Conservation (phyloP, 2,888 invertebrate species). For the Empis stercorea region DNA sequence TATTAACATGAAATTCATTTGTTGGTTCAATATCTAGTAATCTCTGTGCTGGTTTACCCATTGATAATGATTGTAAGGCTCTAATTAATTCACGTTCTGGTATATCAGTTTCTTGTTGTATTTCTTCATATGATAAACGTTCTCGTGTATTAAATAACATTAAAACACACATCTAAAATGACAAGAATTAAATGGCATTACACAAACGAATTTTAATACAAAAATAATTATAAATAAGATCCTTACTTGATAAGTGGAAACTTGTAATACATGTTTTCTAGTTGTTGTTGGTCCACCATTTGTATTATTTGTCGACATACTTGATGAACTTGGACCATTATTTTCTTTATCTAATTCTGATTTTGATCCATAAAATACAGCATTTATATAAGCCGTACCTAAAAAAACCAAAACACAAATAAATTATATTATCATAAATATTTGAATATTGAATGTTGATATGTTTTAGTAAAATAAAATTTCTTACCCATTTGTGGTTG, state of each 20-base stretch:
- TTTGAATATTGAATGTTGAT: no score
- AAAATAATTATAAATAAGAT: not conserved
- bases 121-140: constrained; percentile 84
- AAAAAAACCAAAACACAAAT: no score
- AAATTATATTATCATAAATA: not conserved
- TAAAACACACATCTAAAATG: constrained; percentile 86
- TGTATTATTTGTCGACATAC: constrained; percentile 36
- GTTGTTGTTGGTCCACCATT: constrained; percentile 44
- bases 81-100: constrained; percentile 95
- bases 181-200: not conserved
- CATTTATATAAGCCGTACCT: constrained; percentile 92
- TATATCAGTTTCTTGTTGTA: constrained; percentile 94
- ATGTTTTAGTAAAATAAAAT: no score
- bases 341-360: constrained; percentile 40
- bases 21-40: constrained; percentile 90
- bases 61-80: constrained; percentile 91
- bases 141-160: constrained; percentile 91
- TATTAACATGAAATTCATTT: constrained; percentile 91
- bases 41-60: constrained; percentile 94
- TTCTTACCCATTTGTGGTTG: constrained; percentile 85
- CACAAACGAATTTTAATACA: no score
- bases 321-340: constrained; percentile 40
- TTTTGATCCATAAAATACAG: constrained; percentile 77
- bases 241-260: constrained; percentile 44
- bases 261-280: constrained; percentile 91